Evolutionary conservation across 2,888 invertebrate genomes (phyloP), one percentile per base, ranked within the genome.

Genomic region (Cheilosia pagana): DNA sequence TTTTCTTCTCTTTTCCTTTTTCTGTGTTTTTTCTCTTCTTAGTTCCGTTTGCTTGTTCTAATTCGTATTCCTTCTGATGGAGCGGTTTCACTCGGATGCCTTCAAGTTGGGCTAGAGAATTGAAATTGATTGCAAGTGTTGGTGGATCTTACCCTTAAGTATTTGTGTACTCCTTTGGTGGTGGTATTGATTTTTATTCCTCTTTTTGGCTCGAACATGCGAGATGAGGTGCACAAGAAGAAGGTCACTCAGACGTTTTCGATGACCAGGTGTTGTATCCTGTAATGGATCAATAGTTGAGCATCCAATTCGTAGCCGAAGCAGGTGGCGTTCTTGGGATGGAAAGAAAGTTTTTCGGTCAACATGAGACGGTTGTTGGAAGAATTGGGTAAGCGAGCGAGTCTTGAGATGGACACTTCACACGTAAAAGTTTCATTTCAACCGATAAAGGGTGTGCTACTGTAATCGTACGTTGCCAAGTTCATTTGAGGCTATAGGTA

Each of bases 91-190:
- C n/a, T 72, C 28, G 67, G 21, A 62, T 67, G 55, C 62, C 63
- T 68, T 50, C 35, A 77, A 82, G 67, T 72, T 67, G 59, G 76
- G 53, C 25, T 28, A 35, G 59, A 65, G 62, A 53, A 77, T 60
- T 68, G 52, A 82, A 82, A 82, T 82, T 72, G 82, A 82, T 82
- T 72, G 63, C 82, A 72, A 57, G 67, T 53, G 77, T 72, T 76
- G 25, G 71, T 53, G 39, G 65, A 67, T 76, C 71, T 53, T 19
- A 19, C 53, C 39, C 23, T 53, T 41, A 55, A 76, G 53, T 59
- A 62, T 45, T 50, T 28, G 39, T 23, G 21, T 41, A 53, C 59
- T 62, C 55, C 45, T 21, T 43, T 35, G 41, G 48, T 50, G 23
- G 8, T 55, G 21, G 43, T 72, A 77, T 77, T 62, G 77, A 77